These are phyloP conservation scores for Pheosia gnoma DNA, from an alignment of 2,888 invertebrate genomes.

Conservation along the genomic window DNA sequence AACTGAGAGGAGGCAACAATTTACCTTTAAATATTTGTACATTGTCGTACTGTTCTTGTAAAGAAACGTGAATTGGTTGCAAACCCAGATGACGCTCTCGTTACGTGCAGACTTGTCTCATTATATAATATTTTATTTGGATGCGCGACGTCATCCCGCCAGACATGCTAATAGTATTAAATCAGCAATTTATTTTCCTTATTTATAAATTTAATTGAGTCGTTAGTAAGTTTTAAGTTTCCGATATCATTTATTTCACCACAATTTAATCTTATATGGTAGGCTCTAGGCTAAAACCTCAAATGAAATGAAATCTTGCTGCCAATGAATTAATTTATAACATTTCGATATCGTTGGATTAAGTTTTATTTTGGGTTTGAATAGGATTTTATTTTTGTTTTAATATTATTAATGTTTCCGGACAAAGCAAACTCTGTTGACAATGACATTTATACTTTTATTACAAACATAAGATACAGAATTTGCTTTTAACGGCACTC, in stretches of 20 bases:
- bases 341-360: slow-evolving; percentile 55
- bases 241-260: slow-evolving; percentile 40
- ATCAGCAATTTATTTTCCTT: slow-evolving; percentile 39
- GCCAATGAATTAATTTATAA: slow-evolving; percentile 67
- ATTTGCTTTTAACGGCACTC: slow-evolving; percentile 39
- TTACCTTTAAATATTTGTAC: background rate
- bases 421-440: slow-evolving; percentile 43
- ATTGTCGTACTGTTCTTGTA: background rate
- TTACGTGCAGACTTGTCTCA: background rate
- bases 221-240: slow-evolving; percentile 44
- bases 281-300: slow-evolving; percentile 32
- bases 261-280: slow-evolving; percentile 24
- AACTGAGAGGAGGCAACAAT: slow-evolving; percentile 15
- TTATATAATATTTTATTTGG: slow-evolving; percentile 13
- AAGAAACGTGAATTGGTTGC: background rate
- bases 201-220: slow-evolving; percentile 51
- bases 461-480: slow-evolving; percentile 20
- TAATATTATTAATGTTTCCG: slow-evolving; percentile 36
- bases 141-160: slow-evolving; percentile 47
- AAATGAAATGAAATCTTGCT: slow-evolving; percentile 58
- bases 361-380: slow-evolving; percentile 60
- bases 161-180: slow-evolving; percentile 56
- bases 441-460: slow-evolving; percentile 19
- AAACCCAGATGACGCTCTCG: background rate
- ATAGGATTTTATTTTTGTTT: slow-evolving; percentile 56